A percentile compares a stretch with the other conserved stretches of the same genome.
Conservation (phyloP, 2,888 invertebrate genomes). For the Ariolimax columbianus region DNA sequence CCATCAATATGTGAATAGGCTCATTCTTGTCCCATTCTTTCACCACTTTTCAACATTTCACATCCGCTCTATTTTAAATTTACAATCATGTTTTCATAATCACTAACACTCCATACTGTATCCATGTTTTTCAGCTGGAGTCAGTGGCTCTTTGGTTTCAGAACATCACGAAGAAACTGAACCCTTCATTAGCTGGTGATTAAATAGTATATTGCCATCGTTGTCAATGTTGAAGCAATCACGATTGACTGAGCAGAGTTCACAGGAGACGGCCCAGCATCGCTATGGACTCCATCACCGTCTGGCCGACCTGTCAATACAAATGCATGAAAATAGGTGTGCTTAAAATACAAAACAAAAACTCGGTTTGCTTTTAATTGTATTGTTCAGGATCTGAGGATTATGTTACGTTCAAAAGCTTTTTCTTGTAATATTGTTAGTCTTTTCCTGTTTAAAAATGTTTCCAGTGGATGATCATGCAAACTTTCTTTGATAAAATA, state of each 20-base stretch:
- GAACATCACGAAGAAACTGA: neutral
- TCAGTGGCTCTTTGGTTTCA: neutral
- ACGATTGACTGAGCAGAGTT: neutral
- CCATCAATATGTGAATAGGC: neutral
- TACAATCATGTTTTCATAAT: neutral
- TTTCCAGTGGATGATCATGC: too few species aligned
- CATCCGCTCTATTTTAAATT: neutral
- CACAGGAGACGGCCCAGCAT: neutral
- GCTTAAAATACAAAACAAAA: too few species aligned
- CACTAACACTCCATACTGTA: neutral
- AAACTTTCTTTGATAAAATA: too few species aligned
- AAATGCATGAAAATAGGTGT: too few species aligned
- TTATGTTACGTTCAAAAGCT: too few species aligned
- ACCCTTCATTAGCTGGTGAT: constrained; percentile 16
- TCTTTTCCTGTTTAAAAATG: too few species aligned
- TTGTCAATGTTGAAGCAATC: neutral
- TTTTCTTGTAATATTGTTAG: too few species aligned
- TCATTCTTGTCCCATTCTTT: neutral
- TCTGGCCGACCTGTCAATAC: neutral
- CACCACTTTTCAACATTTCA: neutral
- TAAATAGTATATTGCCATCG: neutral
- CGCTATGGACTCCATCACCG: neutral
- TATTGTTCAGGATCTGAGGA: too few species aligned
- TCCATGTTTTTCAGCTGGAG: neutral
- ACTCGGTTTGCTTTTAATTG: too few species aligned